Percentiles rank a stretch among this genome's conserved stretches.
Evolutionary conservation across 2,797 vertebrate genomes (phyloP).

Genomic region (Orientallactaga sibirica): DNA sequence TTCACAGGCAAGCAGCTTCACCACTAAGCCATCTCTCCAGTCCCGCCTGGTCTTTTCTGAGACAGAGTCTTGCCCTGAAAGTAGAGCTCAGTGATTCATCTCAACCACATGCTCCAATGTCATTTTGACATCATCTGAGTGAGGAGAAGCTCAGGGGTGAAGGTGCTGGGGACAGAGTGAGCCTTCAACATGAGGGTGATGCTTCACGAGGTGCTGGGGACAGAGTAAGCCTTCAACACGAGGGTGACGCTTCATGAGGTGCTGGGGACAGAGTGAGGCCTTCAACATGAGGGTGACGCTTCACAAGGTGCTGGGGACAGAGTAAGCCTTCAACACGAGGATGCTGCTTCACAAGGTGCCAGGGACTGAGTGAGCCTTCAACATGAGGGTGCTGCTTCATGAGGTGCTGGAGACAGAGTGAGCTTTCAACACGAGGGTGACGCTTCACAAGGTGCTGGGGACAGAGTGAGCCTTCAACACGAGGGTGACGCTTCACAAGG

Average conservation of each 20-base stretch:
- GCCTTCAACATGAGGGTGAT: not conserved
- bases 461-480: not conserved
- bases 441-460: not conserved
- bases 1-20: too few relatives aligned
- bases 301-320: not conserved
- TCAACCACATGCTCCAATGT: not conserved
- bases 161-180: not conserved
- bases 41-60: too few relatives aligned
- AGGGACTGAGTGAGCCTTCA: not conserved
- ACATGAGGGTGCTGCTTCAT: too few relatives aligned
- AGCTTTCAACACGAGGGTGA: too few relatives aligned
- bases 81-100: too few relatives aligned
- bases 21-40: too few relatives aligned
- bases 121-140: not conserved
- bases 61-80: too few relatives aligned
- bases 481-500: not conserved
- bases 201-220: not conserved
- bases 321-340: not conserved
- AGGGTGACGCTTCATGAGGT: not conserved
- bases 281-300: too few relatives aligned
- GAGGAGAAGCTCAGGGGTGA: not conserved
- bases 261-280: too few relatives aligned
- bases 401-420: not conserved
- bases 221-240: too few relatives aligned
- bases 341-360: not conserved